phyloP scores from a whole-genome alignment of 2,888 invertebrate genomes.

The Ferrisia virgata region DNA sequence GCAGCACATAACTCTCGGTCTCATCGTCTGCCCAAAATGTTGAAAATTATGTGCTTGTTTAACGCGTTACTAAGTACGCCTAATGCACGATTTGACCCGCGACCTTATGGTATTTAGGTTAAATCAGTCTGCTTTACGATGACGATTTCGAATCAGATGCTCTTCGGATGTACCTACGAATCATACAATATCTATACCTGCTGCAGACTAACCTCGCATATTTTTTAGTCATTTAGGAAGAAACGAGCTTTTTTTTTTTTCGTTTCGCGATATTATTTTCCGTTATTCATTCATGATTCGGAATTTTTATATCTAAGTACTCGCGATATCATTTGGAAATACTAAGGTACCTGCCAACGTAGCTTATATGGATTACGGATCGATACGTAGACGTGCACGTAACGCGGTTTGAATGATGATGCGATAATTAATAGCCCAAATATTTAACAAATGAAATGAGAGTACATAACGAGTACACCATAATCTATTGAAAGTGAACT shows the following conservation, averaged over 20 bases:
- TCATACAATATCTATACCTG: neutral
- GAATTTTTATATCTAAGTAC: too few species aligned
- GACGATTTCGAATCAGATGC: slow-evolving; percentile 14
- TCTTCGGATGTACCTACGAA: neutral
- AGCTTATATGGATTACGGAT: neutral
- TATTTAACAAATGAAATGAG: neutral
- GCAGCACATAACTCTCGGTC: slow-evolving; percentile 17
- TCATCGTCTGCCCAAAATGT: slow-evolving; percentile 12
- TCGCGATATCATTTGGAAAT: neutral
- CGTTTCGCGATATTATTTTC: neutral
- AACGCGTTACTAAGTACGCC: slow-evolving; percentile 29
- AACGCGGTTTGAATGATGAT: neutral
- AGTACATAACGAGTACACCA: neutral
- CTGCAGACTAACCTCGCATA: neutral
- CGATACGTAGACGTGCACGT: too few species aligned
- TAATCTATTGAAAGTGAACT: neutral
- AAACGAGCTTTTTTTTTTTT: too few species aligned
- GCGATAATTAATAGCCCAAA: slow-evolving; percentile 8
- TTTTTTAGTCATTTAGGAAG: neutral
- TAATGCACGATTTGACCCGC: slow-evolving; percentile 16
- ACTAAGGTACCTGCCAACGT: neutral
- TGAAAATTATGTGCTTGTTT: slow-evolving; percentile 23
- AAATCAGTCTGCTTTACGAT: slow-evolving; percentile 20
- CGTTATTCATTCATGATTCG: neutral
- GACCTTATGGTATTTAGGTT: slow-evolving; percentile 29